Evolutionary conservation across 2,113 vertebrate genomes (phyloP).

Genomic region (Piaya cayana): DNA sequence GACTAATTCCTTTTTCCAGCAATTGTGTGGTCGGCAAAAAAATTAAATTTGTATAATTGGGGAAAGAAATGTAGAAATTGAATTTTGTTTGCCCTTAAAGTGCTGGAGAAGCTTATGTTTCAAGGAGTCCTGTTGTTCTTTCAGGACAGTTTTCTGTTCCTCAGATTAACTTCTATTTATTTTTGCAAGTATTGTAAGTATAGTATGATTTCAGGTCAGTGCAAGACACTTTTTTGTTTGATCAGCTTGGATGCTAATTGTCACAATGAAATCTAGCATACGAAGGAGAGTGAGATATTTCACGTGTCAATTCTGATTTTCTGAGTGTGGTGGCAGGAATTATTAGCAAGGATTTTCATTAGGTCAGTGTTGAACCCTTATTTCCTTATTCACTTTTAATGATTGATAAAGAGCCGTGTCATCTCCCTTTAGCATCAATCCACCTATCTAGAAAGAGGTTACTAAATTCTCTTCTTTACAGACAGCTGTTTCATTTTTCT

Average conservation of each 20-base stretch:
- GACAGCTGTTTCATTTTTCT: neutral
- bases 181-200: neutral
- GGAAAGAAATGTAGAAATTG: neutral
- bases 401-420: neutral
- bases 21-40: conserved; percentile 68
- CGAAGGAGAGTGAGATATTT: neutral
- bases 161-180: neutral
- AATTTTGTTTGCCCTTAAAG: neutral
- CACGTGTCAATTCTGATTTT: neutral
- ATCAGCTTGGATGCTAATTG: neutral
- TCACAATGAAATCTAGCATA: neutral
- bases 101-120: neutral
- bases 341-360: neutral
- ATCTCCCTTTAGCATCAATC: neutral
- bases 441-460: neutral
- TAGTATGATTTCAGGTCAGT: neutral
- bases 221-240: neutral
- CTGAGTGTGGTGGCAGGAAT: neutral
- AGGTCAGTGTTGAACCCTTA: neutral
- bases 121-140: neutral
- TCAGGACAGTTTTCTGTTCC: neutral
- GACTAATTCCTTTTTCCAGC: conserved; percentile 69
- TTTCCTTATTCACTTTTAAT: neutral
- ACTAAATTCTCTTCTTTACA: neutral
- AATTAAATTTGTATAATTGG: neutral